Evolutionary conservation across 2,113 vertebrate species (phyloP).

Genomic region (Brachypodius melanocephalos): DNA sequence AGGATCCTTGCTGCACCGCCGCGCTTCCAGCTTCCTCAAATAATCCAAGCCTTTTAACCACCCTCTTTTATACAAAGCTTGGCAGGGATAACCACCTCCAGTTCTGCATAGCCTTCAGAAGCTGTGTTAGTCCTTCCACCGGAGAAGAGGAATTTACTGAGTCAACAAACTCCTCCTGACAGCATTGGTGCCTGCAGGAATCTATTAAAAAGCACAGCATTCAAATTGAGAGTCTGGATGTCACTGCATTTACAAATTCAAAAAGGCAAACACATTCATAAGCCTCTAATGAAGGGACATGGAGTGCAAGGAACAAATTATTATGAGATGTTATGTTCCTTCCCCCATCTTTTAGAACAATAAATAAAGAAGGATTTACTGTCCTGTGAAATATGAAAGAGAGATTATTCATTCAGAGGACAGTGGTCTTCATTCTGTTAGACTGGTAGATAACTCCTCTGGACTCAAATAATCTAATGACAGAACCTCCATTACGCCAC

Average conservation of each 20-base stretch:
- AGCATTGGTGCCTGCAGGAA: not conserved
- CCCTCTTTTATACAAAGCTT: not conserved
- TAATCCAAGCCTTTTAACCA: not conserved
- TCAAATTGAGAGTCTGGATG: not conserved
- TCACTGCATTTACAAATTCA: not conserved
- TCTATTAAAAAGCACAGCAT: not conserved
- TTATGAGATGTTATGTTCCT: not conserved
- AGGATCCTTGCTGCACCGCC: fast-evolving
- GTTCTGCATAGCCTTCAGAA: not conserved
- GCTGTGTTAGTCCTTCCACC: not conserved
- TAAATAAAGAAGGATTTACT: not conserved
- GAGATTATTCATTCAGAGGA: not conserved
- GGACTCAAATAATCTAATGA: not conserved
- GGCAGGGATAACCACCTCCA: not conserved
- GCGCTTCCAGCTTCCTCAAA: fast-evolving
- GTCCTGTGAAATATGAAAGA: not conserved
- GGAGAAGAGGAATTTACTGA: not conserved
- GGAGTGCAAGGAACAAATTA: not conserved
- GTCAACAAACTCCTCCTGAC: not conserved
- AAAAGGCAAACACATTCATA: not conserved
- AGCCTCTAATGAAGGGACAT: not conserved
- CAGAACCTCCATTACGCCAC: not conserved
- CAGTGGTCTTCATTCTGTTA: not conserved
- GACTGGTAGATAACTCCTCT: not conserved
- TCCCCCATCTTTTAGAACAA: not conserved